Conservation (phyloP, 1,140 invertebrate species). For the Samia ricini region DNA sequence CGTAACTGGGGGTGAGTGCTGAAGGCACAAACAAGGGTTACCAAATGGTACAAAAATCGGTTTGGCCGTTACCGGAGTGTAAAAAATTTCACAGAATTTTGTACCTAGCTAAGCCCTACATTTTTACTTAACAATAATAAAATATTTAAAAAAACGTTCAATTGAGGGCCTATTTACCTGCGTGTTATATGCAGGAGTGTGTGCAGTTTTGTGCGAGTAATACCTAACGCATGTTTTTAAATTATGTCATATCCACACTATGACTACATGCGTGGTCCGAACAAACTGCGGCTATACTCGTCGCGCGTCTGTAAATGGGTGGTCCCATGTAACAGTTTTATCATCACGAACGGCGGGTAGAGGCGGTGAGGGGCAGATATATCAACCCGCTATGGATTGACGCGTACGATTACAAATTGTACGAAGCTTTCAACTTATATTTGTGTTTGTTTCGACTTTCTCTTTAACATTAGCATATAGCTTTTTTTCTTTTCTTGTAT, state of each 20-base stretch:
- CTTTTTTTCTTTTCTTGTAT: neutral
- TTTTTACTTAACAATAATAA: too few species aligned
- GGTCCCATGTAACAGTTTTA: slow-evolving; percentile 62
- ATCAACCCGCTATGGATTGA: slow-evolving; percentile 1
- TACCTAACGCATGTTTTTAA: too few species aligned
- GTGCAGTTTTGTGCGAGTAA: too few species aligned
- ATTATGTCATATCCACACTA: slow-evolving; percentile 31
- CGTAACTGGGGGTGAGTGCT: too few species aligned
- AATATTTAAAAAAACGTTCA: too few species aligned
- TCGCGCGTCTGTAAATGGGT: slow-evolving; percentile 43
- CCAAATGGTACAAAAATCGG: too few species aligned
- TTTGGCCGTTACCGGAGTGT: too few species aligned
- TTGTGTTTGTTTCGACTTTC: neutral
- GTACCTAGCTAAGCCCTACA: too few species aligned
- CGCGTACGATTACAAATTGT: neutral
- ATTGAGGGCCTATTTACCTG: too few species aligned
- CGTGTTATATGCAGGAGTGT: too few species aligned
- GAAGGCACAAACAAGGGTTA: too few species aligned
- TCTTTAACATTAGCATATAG: neutral
- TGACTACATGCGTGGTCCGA: slow-evolving; percentile 12
- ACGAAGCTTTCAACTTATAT: neutral
- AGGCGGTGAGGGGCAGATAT: slow-evolving; percentile 21
- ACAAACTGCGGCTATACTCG: slow-evolving; percentile 22
- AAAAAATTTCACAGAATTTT: too few species aligned
- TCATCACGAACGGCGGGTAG: slow-evolving; percentile 33